Percentiles rank a stretch among this genome's conserved stretches.
phyloP scores from a whole-genome alignment of 2,888 invertebrate genomes.

The Epirrita christyi region DNA sequence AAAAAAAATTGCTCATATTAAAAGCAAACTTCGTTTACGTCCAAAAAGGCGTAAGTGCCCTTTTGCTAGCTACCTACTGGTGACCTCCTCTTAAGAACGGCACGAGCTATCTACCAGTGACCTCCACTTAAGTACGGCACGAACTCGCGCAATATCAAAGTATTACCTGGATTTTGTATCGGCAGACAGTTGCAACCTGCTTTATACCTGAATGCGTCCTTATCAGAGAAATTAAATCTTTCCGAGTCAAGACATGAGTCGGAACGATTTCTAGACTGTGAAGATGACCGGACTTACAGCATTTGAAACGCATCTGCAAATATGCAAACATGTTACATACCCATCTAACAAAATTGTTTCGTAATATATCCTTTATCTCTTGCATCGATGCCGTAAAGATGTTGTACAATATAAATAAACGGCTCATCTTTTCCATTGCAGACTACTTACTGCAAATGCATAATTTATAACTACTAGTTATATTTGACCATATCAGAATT shows the following conservation, averaged over 20 bases:
- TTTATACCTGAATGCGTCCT: neutral
- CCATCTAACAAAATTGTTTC: conserved; percentile 27
- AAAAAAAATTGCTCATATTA: no score
- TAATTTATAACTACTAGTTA: conserved; percentile 21
- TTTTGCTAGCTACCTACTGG: no score
- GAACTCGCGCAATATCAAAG: neutral
- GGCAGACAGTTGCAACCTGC: neutral
- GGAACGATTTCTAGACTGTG: conserved; percentile 40
- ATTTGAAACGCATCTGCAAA: conserved; percentile 19
- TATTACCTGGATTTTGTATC: neutral
- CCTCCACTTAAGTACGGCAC: no score
- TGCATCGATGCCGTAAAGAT: conserved; percentile 18
- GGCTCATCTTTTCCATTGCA: neutral
- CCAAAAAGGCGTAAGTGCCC: no score
- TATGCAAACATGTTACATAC: conserved; percentile 13
- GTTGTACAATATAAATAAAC: conserved; percentile 13
- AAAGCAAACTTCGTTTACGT: no score
- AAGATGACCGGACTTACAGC: conserved; percentile 23
- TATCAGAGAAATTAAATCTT: conserved; percentile 18
- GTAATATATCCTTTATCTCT: conserved; percentile 27
- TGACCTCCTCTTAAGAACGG: no score
- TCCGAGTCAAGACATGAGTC: conserved; percentile 4
- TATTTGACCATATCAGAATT: conserved; percentile 26
- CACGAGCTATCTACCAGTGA: no score
- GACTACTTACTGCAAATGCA: conserved; percentile 1